phyloP scores from a whole-genome alignment of 2,888 invertebrate species.

The Dolomedes plantarius region DNA sequence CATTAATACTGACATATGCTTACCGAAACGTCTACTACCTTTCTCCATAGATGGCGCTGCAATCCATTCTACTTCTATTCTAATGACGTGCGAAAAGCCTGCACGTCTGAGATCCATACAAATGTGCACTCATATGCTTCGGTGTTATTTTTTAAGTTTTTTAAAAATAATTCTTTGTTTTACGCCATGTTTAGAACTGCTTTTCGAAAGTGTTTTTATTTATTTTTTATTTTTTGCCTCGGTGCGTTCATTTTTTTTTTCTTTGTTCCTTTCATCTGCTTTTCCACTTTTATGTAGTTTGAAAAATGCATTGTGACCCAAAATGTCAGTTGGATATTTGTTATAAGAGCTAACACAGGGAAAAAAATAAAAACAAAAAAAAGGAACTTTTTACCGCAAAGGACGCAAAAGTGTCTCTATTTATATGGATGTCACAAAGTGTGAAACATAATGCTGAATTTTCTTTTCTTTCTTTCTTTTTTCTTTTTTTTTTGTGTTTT shows the following conservation, averaged over 20 bases:
- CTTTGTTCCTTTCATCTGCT: conserved; percentile 22
- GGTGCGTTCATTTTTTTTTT: conserved; percentile 16
- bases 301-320: conserved; percentile 59
- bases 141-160: not conserved
- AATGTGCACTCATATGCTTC: conserved; percentile 5
- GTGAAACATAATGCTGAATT: conserved; percentile 38
- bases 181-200: conserved; percentile 1
- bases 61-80: not conserved
- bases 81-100: not conserved
- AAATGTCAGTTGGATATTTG: conserved; percentile 61
- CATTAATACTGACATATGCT: no score
- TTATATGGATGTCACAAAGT: conserved; percentile 58
- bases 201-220: conserved; percentile 1
- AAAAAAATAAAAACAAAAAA: conserved; percentile 21
- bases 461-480: not conserved
- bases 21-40: not conserved
- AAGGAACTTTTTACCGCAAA: conserved; percentile 46
- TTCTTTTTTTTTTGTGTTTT: not conserved
- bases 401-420: conserved; percentile 46
- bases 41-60: not conserved
- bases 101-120: not conserved
- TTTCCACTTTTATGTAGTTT: conserved; percentile 23
- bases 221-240: conserved; percentile 10
- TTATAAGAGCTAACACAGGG: conserved; percentile 40
- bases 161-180: conserved; percentile 10